Percentiles rank a stretch among this genome's conserved stretches.
Conservation (phyloP, 2,797 vertebrate genomes). For the Silurus lanzhouensis region DNA sequence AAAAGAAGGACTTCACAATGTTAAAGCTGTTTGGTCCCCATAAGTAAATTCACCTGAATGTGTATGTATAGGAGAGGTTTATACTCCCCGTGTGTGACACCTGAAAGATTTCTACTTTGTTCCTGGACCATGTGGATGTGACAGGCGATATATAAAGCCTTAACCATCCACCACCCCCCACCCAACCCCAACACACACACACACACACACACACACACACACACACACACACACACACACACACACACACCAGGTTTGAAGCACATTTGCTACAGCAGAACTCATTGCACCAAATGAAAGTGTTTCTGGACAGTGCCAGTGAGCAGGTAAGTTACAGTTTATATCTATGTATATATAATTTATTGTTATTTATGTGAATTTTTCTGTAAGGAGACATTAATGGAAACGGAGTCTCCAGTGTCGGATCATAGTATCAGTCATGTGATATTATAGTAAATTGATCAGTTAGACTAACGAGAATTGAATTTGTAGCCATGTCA, state of each 20-base stretch:
- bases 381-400: not conserved
- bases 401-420: not conserved
- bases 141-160: not conserved
- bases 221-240: conserved; percentile 32
- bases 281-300: conserved; percentile 11
- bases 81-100: conserved; percentile 24
- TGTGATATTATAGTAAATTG: not conserved
- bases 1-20: not conserved
- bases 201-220: conserved; percentile 26
- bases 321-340: conserved; percentile 22
- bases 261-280: not conserved
- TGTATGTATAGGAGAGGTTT: not conserved
- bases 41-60: not conserved
- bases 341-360: not conserved
- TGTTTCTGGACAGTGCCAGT: not conserved
- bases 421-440: not conserved
- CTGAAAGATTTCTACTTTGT: conserved; percentile 25
- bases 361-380: not conserved
- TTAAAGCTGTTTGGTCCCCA: not conserved
- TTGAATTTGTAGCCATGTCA: too few relatives aligned
- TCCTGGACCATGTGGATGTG: conserved; percentile 32
- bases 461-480: too few relatives aligned
- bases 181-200: not conserved
- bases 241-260: not conserved
- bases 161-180: too few relatives aligned